Evolutionary conservation across 1,140 invertebrate genomes (phyloP).

Genomic region (Acromyrmex charruanus): DNA sequence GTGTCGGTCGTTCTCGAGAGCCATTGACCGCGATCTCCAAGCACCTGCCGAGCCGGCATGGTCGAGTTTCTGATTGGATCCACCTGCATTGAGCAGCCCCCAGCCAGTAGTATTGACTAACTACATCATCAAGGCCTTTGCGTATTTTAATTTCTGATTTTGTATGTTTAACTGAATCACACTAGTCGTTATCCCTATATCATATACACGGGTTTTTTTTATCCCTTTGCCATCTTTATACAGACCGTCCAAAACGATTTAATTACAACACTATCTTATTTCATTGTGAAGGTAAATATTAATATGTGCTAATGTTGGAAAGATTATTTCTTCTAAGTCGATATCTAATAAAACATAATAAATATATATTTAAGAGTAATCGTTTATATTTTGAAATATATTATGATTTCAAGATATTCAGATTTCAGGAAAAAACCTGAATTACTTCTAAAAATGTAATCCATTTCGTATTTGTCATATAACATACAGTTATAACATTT

Average conservation of each 20-base stretch:
- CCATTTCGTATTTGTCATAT: neutral
- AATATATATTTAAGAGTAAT: neutral
- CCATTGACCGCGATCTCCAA: conserved; percentile 66
- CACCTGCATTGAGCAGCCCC: conserved; percentile 72
- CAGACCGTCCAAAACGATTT: neutral
- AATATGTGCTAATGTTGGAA: neutral
- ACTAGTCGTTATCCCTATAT: neutral
- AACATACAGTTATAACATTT: neutral
- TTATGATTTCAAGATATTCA: neutral
- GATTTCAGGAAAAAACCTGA: neutral
- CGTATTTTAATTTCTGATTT: neutral
- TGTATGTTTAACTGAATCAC: neutral
- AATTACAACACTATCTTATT: neutral
- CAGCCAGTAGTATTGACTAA: conserved; percentile 8
- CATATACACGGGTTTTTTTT: neutral
- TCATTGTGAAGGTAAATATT: neutral
- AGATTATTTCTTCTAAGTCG: neutral
- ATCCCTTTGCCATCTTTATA: neutral
- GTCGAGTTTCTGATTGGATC: conserved; percentile 77
- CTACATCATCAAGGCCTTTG: conserved; percentile 4
- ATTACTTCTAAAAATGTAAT: neutral
- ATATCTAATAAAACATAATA: neutral
- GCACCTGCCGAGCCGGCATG: conserved; percentile 73
- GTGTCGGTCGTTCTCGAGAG: conserved; percentile 64
- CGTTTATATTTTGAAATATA: neutral